A percentile compares a stretch with the other conserved stretches of the same genome.
These are phyloP conservation scores for Tenrec ecaudatus DNA, from an alignment of 2,113 vertebrate species.

Conservation along the genomic window DNA sequence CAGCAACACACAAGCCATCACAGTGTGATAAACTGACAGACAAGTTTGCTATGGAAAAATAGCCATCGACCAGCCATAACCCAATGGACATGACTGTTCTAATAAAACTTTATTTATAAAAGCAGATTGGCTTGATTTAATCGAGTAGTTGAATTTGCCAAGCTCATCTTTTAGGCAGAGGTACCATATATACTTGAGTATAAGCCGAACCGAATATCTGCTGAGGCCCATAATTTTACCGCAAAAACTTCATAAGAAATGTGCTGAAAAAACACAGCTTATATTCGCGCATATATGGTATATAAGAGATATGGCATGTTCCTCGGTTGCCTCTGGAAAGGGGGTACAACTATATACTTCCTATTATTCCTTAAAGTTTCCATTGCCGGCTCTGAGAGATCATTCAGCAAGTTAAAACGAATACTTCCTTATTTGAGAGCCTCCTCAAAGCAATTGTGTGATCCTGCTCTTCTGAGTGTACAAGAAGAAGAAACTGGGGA, in stretches of 20 bases:
- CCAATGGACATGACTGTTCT: not conserved
- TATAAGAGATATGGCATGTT: not conserved
- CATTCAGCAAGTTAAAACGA: not conserved
- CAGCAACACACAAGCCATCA: no score
- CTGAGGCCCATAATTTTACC: no score
- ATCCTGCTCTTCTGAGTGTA: not conserved
- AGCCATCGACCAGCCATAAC: no score
- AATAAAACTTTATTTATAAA: constrained; percentile 35
- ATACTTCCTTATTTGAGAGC: not conserved
- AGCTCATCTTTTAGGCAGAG: not conserved
- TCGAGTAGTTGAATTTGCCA: not conserved
- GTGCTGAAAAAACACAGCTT: no score
- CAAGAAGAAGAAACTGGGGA: not conserved
- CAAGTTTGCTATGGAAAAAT: no score
- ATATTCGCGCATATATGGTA: no score
- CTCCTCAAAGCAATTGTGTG: not conserved
- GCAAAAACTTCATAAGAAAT: no score
- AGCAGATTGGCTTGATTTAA: not conserved
- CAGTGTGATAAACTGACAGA: no score
- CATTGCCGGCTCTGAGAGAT: not conserved
- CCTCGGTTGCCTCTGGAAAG: not conserved
- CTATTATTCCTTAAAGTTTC: not conserved
- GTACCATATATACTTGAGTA: no score
- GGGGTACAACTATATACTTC: not conserved
- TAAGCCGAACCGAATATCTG: no score